Base-by-base conservation (phyloP, 37 sponge, comb jelly and placozoan genomes). In the Axinella damicornis region DNA sequence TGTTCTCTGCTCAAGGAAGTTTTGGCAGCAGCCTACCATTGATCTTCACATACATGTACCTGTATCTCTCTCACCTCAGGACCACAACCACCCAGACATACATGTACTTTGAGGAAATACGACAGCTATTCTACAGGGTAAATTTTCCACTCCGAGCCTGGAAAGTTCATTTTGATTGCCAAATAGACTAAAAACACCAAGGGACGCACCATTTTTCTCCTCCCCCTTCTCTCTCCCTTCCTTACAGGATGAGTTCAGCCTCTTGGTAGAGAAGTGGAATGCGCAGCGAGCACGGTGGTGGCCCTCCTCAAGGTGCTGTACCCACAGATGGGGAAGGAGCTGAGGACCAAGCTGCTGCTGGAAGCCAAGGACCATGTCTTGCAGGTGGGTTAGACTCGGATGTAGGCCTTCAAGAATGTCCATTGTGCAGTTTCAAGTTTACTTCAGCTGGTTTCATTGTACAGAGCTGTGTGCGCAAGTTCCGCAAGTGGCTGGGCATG, bases 201-300 rank as follows among this genome's bases (percentile, higher is more conserved):
- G 36, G 36, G 37, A 36, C 2, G 70, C 36, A 5, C 9, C 32
- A 17, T 25, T 53, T 2, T 53, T 28, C 53, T 25, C 1, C 57
- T 57, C 31, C 31, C 31, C 76, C 53, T 16, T 25, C 57, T 18
- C 20, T 75, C 22, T 30, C 65, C 65, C 27, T 64, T 30, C 27
- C 5, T 19, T 33, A 30, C 20, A 94, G 95, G 97, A 96, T 85
- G 97, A 96, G 83, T 96, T 87, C 74, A 97, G 96, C 71, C 55
- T 80, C 2, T 52, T 92, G 75, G 94, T 91, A 31, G 89, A 94
- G 87, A 96, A 96, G 55, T 98, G 99, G 99, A 98, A 98, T 88
- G 95, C 81, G 17, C 96, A 94, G 83, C 59, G 99, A 69, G 91
- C 88, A 24, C 77, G 67, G 86, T 97, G 0, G 83, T 98, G 55